A percentile compares a stretch with the other conserved stretches of the same genome.
Conservation (phyloP, 2,113 vertebrate genomes). For the Cephalopholis sonnerati region DNA sequence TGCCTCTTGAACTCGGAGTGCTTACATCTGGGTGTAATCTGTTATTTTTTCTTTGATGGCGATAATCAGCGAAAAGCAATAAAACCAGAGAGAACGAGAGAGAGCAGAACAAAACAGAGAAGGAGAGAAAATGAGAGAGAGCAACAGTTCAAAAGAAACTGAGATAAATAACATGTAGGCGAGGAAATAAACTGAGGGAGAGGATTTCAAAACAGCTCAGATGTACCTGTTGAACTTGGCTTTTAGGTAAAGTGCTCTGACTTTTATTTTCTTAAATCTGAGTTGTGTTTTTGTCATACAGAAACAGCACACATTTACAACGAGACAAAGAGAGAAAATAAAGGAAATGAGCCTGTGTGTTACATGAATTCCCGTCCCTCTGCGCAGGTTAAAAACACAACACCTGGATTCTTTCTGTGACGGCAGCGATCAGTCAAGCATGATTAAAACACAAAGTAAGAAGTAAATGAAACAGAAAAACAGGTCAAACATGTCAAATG, state of each 20-base stretch:
- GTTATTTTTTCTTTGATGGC: conserved; percentile 67
- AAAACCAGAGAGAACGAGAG: conserved; percentile 18
- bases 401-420: conserved; percentile 36
- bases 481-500: not conserved
- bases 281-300: not conserved
- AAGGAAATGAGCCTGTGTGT: conserved; percentile 15
- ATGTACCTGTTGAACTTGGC: conserved; percentile 8
- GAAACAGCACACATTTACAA: not conserved
- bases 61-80: conserved; percentile 58
- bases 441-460: conserved; percentile 33
- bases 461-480: conserved; percentile 21
- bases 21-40: conserved; percentile 71
- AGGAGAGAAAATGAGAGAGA: not conserved
- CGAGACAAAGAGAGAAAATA: not conserved
- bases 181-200: conserved; percentile 6
- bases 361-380: conserved; percentile 21
- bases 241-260: not conserved
- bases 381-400: conserved; percentile 16
- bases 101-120: conserved; percentile 2
- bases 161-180: not conserved
- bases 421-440: conserved; percentile 37
- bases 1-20: conserved; percentile 50
- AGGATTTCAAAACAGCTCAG: not conserved
- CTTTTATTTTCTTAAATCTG: conserved; percentile 5
- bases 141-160: conserved; percentile 5